These are phyloP conservation scores for Hydropotes inermis DNA, from an alignment of 2,113 vertebrate genomes.

Conservation along the genomic window DNA sequence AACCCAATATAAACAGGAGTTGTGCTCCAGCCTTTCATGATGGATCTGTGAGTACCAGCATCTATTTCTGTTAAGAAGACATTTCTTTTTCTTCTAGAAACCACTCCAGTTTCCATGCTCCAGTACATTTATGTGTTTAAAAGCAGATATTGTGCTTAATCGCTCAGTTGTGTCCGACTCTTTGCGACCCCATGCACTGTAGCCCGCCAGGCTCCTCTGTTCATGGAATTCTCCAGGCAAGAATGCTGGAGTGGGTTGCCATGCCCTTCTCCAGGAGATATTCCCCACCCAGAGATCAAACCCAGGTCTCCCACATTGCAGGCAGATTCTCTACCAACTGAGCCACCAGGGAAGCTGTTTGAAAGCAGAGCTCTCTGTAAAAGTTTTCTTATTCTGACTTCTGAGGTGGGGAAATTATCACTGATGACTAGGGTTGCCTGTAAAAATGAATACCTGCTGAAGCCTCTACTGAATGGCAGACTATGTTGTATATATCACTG, in stretches of 20 bases:
- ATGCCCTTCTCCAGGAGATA: neutral
- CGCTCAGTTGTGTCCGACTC: neutral
- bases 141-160: neutral
- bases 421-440: neutral
- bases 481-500: too few relatives aligned
- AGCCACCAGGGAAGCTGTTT: neutral
- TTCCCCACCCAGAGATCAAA: neutral
- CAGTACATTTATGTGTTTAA: neutral
- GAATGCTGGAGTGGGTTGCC: neutral
- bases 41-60: neutral
- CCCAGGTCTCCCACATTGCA: neutral
- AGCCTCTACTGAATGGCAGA: neutral
- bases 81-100: neutral
- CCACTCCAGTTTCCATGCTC: neutral
- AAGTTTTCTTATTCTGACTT: neutral
- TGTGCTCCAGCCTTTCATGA: neutral
- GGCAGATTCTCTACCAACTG: neutral
- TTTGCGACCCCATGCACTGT: neutral
- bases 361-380: neutral
- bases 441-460: neutral
- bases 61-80: neutral
- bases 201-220: neutral
- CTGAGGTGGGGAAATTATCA: neutral
- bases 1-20: neutral
- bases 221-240: neutral